Percentiles rank a stretch among this genome's conserved stretches.
Evolutionary conservation across 2,888 invertebrate genomes (phyloP).

Genomic region (Pelosia muscerda): DNA sequence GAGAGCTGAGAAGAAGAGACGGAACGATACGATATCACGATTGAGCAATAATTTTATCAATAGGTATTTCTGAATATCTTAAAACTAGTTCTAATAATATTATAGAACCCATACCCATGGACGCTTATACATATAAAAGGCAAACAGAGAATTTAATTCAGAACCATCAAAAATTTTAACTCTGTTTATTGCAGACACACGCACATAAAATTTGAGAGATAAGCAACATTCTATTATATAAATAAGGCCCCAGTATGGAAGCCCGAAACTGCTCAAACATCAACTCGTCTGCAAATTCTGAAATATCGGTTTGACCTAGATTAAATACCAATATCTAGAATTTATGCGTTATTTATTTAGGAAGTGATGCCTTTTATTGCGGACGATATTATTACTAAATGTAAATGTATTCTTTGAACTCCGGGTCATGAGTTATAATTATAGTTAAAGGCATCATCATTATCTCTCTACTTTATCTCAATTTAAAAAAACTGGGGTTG

Average conservation of each 20-base stretch:
- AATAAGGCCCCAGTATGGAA: constrained; percentile 46
- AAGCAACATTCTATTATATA: constrained; percentile 24
- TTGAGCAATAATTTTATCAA: too few species aligned
- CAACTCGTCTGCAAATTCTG: constrained; percentile 46
- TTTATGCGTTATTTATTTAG: constrained; percentile 51
- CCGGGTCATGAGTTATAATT: background rate
- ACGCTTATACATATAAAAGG: background rate
- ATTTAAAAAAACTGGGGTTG: too few species aligned
- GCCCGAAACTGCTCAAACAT: constrained; percentile 45
- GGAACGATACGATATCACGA: too few species aligned
- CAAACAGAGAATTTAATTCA: background rate
- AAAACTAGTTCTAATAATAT: background rate
- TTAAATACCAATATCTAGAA: constrained; percentile 56
- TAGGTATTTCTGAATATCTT: too few species aligned
- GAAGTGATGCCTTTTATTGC: constrained; percentile 12
- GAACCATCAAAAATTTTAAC: constrained; percentile 6
- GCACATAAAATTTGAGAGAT: constrained; percentile 15
- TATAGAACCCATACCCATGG: background rate
- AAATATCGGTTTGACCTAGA: constrained; percentile 69
- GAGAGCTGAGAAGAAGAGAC: too few species aligned
- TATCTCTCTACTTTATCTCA: too few species aligned
- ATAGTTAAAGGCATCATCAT: too few species aligned
- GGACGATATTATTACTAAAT: too few species aligned
- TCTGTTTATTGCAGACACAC: constrained; percentile 8
- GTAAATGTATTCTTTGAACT: background rate